Base-by-base conservation (phyloP, 2,113 vertebrate species). In the Tiliqua scincoides region DNA sequence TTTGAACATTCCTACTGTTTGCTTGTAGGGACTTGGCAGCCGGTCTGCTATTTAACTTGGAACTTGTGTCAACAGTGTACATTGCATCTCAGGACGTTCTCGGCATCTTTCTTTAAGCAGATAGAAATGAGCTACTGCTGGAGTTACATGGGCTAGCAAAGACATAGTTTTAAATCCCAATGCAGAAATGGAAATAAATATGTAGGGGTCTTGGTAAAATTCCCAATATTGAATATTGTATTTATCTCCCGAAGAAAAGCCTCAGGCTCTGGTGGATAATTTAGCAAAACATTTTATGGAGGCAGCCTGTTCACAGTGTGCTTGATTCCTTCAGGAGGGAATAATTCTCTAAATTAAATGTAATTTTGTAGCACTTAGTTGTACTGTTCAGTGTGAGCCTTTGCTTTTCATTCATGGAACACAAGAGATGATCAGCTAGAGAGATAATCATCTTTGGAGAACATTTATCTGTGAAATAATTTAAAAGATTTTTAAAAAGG, bases 41-140 rank as follows among this genome's bases (percentile, higher is more conserved):
- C 87, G 76, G 57, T 89, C 91, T 89, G 79, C 75, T 84, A 43
- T 82, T 91, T 92, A 91, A 91, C 85, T 85, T 93, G 81, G 72
- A 76, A 89, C 91, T 92, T 91, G 65, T 82, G 57, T 91, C 87
- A 90, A 79, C 85, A 83, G 76, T 92, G 82, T 85, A 62, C 67
- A 83, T 25, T 35, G 40, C 77, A 91, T 86, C 92, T 73, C 32
- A 9, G 7, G 48, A 89, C 52, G 71, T 54, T 54, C 74, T 59
- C 48, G 37, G 23, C 30, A 73, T 82, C 57, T 20, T 77, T 54
- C 21, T 63, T 52, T n/a, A 63, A 72, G 37, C 54, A 25, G 32
- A 37, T 63, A 14, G 12, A 82, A 62, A 32, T 81, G 27, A 84
- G 0, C 57, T 83, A 73, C 83, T 93, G 54, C 79, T 68, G 85